Conservation (phyloP, 2,113 vertebrate genomes). For the Brevimyrus niger region DNA sequence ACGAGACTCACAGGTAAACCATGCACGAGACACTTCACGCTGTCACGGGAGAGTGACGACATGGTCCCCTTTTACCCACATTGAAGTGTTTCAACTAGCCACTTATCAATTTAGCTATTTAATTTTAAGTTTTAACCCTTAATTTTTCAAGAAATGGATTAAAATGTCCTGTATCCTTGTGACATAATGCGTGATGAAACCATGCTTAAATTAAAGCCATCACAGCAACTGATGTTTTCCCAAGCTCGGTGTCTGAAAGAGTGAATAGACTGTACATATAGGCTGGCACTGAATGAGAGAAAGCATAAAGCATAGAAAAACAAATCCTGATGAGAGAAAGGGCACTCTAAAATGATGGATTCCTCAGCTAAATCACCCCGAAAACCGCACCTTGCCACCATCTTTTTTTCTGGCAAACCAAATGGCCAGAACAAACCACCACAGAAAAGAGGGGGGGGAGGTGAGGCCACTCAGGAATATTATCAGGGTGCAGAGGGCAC, state of each 20-base stretch:
- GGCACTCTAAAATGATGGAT: background rate
- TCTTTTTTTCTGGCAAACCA: background rate
- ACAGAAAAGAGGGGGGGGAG: background rate
- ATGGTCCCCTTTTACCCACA: conserved; percentile 15
- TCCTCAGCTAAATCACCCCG: background rate
- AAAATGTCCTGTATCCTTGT: conserved; percentile 22
- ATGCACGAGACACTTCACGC: conserved; percentile 49
- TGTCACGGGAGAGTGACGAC: conserved; percentile 52
- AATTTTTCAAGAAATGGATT: conserved; percentile 22
- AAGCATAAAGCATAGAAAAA: background rate
- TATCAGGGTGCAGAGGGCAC: background rate
- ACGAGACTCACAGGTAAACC: conserved; percentile 32
- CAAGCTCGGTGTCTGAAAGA: background rate
- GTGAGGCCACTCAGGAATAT: background rate
- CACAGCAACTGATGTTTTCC: background rate
- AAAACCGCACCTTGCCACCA: background rate
- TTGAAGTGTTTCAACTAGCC: conserved; percentile 30
- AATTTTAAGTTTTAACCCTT: no score
- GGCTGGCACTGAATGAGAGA: background rate
- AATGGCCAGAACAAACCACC: background rate
- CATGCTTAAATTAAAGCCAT: background rate
- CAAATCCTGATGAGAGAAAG: background rate
- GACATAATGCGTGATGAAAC: background rate
- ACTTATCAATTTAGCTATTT: conserved; percentile 39
- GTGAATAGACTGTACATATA: background rate